Conservation (phyloP, 2,797 vertebrate genomes). For the Anguilla pacifica region DNA sequence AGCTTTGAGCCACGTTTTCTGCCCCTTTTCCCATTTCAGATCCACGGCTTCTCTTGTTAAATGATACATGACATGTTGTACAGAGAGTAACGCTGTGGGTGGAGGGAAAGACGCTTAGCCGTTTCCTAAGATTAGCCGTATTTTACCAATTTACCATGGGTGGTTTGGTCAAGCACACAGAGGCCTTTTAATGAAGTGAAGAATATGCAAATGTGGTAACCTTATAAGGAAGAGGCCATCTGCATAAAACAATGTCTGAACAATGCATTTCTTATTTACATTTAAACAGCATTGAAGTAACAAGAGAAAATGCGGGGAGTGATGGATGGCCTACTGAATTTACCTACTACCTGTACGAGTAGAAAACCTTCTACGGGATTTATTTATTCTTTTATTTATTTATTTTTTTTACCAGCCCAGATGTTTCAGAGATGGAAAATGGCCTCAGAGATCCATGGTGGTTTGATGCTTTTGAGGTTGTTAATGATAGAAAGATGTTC, state of each 20-base stretch:
- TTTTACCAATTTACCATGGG: background rate
- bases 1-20: slow-evolving; percentile 43
- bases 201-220: background rate
- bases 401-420: background rate
- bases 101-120: background rate
- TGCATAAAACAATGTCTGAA: background rate
- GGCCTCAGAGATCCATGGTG: background rate
- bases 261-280: background rate
- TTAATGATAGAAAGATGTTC: slow-evolving; percentile 17
- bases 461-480: slow-evolving; percentile 7
- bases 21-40: background rate
- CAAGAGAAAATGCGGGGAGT: slow-evolving; percentile 27
- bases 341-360: background rate
- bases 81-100: background rate
- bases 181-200: background rate
- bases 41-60: slow-evolving; percentile 24
- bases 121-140: slow-evolving; percentile 8
- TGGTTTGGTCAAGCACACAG: background rate
- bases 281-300: background rate
- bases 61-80: slow-evolving; percentile 34
- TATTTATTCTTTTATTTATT: background rate
- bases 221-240: too few species aligned
- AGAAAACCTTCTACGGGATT: slow-evolving; percentile 9
- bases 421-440: slow-evolving; percentile 22
- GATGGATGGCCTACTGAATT: slow-evolving; percentile 43